Percentiles rank a stretch among this genome's conserved stretches.
Evolutionary conservation across 2,797 vertebrate genomes (phyloP).

Genomic region (Amphiprion clarkii): DNA sequence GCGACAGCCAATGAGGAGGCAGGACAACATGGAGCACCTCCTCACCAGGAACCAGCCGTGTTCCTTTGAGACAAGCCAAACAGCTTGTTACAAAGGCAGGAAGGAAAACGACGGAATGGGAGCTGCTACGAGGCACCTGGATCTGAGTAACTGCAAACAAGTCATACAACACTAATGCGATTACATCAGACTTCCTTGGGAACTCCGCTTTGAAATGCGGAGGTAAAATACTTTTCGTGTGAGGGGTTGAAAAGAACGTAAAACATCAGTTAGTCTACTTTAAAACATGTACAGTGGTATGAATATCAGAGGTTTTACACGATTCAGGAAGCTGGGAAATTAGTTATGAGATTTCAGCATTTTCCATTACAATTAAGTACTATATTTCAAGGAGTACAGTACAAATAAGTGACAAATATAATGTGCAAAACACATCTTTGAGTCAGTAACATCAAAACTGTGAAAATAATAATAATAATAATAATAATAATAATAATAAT

Average conservation of each 20-base stretch:
- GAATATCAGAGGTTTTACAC: not conserved
- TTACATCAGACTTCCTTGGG: constrained; percentile 39
- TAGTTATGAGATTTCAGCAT: not conserved
- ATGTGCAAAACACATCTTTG: not conserved
- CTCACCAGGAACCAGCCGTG: constrained; percentile 20
- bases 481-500: no score
- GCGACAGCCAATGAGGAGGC: constrained; percentile 27
- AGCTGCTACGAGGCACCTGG: constrained; percentile 51
- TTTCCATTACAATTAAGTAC: not conserved
- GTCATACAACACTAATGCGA: constrained; percentile 31
- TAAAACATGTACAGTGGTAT: not conserved
- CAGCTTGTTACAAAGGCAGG: constrained; percentile 75
- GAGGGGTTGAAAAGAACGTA: not conserved
- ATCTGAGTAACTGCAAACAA: constrained; percentile 59
- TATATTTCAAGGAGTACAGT: no score
- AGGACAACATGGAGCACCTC: constrained; percentile 12
- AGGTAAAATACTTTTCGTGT: constrained; percentile 28
- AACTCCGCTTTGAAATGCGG: constrained; percentile 40
- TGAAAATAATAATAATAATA: no score
- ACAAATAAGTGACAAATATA: not conserved
- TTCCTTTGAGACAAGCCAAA: constrained; percentile 58
- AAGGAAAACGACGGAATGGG: constrained; percentile 69
- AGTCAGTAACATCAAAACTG: no score
- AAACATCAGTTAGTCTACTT: constrained; percentile 1
- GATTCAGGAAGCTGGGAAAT: not conserved